Percentiles rank a stretch among this genome's conserved stretches.
These are phyloP conservation scores for Kobus ellipsiprymnus DNA, from an alignment of 2,113 vertebrate genomes.

Conservation along the genomic window DNA sequence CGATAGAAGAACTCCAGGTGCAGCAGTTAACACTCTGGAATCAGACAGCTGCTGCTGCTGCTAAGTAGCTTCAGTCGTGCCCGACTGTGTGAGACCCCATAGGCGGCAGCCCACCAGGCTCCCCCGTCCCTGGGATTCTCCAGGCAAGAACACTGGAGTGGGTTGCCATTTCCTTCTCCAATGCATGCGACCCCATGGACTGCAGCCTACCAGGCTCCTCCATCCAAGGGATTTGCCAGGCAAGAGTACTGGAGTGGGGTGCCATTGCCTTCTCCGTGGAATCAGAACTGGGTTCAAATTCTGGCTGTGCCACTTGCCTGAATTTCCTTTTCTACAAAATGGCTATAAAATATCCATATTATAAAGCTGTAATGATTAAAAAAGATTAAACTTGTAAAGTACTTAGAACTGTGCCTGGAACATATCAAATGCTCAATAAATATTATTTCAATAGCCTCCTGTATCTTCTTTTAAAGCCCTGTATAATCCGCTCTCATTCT, in stretches of 20 bases:
- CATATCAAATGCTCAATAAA: conserved; percentile 2
- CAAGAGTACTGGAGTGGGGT: too few species aligned
- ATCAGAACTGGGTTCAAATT: neutral
- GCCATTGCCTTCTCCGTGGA: neutral
- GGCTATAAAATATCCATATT: neutral
- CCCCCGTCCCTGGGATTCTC: too few species aligned
- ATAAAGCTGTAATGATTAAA: neutral
- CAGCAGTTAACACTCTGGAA: neutral
- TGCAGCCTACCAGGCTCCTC: too few species aligned
- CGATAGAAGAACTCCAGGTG: neutral
- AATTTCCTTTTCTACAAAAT: neutral
- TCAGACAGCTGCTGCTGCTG: neutral
- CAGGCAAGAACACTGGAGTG: too few species aligned
- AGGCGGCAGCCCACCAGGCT: too few species aligned
- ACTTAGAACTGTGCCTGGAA: neutral
- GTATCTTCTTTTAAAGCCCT: neutral
- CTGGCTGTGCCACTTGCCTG: neutral
- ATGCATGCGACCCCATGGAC: too few species aligned
- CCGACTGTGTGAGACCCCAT: fast-evolving
- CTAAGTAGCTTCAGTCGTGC: too few species aligned
- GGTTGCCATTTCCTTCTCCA: too few species aligned
- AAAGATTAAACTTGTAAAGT: neutral
- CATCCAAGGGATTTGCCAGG: too few species aligned
- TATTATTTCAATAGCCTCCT: neutral
- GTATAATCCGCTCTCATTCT: neutral